These are phyloP conservation scores for Anaspis maculata DNA, from an alignment of 2,888 invertebrate genomes.

Conservation along the genomic window DNA sequence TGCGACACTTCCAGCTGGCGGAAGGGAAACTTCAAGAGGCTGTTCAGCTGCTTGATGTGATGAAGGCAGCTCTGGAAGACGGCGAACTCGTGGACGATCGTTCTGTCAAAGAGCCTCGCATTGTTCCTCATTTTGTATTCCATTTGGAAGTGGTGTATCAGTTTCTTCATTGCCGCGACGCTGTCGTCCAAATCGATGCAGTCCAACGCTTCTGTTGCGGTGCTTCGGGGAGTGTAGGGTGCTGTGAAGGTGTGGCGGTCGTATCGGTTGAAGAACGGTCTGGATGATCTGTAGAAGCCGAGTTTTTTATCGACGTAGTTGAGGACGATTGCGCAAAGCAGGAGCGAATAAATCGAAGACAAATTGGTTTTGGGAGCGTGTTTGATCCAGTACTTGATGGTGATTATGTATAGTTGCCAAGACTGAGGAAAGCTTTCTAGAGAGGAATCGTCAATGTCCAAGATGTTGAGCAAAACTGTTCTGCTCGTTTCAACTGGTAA, in stretches of 20 bases:
- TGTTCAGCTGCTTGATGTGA: slow-evolving; percentile 55
- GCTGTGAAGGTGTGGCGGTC: too few relatives aligned
- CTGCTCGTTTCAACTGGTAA: slow-evolving; percentile 19
- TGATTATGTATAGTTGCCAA: slow-evolving; percentile 52
- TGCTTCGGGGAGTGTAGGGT: background rate
- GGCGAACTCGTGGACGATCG: slow-evolving; percentile 54
- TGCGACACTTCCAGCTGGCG: slow-evolving; percentile 50
- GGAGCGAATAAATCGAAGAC: slow-evolving; percentile 49
- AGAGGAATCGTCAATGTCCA: slow-evolving; percentile 42
- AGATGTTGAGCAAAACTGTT: slow-evolving; percentile 44
- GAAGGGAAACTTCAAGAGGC: slow-evolving; percentile 53
- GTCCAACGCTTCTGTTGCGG: slow-evolving; percentile 40
- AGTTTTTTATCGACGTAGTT: slow-evolving; percentile 51
- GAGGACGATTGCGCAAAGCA: slow-evolving; percentile 51
- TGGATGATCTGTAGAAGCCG: slow-evolving; percentile 46
- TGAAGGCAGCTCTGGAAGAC: slow-evolving; percentile 58
- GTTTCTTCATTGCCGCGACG: slow-evolving; percentile 48
- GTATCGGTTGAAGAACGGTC: too few relatives aligned
- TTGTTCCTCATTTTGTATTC: slow-evolving; percentile 47
- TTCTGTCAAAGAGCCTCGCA: slow-evolving; percentile 49
- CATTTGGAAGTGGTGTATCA: slow-evolving; percentile 52
- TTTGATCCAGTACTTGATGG: slow-evolving; percentile 51
- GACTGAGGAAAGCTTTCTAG: slow-evolving; percentile 43
- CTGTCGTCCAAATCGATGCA: slow-evolving; percentile 51
- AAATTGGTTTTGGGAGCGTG: slow-evolving; percentile 39